These are phyloP conservation scores for Nemoura dubitans DNA, from an alignment of 2,888 invertebrate genomes.

Conservation along the genomic window DNA sequence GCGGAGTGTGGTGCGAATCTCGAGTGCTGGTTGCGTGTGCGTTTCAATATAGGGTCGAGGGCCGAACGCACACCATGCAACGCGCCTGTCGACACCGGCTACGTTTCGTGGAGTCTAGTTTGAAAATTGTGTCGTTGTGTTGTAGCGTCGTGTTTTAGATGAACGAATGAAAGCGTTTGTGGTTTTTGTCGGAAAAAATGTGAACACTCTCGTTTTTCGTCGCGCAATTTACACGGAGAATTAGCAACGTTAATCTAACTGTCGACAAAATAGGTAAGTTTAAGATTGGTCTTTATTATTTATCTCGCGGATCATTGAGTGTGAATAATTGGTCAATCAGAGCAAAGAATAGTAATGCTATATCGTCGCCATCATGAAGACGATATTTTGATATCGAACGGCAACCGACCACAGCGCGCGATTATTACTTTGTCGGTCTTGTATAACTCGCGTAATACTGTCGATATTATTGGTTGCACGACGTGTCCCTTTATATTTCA, in stretches of 20 bases:
- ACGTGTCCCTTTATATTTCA: no score
- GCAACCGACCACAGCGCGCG: neutral
- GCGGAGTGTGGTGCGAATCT: neutral
- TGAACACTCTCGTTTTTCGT: slow-evolving; percentile 7
- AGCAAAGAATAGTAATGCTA: neutral
- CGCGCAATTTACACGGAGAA: neutral
- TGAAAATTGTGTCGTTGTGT: neutral
- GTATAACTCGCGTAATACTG: no score
- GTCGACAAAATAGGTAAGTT: neutral
- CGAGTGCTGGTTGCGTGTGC: neutral
- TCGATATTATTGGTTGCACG: no score
- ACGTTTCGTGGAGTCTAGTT: neutral
- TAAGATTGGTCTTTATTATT: neutral
- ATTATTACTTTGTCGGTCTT: no score
- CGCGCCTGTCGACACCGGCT: neutral
- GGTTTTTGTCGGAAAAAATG: neutral
- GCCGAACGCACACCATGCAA: neutral
- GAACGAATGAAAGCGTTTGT: neutral
- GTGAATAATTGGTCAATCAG: neutral
- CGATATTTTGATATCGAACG: neutral
- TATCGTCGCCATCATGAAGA: neutral
- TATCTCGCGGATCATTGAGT: neutral
- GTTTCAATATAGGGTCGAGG: neutral
- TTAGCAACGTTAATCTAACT: neutral
- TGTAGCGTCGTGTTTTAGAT: neutral